These are phyloP conservation scores for Equus quagga DNA, from an alignment of 2,113 vertebrate species.

Conservation along the genomic window DNA sequence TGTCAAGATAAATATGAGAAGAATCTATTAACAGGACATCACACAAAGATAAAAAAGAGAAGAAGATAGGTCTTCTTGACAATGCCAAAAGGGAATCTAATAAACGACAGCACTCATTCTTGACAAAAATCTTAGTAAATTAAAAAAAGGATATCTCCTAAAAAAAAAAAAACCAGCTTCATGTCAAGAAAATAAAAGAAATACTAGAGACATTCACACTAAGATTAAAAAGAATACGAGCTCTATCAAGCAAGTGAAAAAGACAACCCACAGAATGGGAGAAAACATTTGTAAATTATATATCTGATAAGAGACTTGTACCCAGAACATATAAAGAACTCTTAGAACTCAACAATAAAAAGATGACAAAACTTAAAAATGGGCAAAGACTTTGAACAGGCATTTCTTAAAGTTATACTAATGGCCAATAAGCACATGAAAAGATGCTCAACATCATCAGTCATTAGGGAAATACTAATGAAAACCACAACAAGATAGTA, in stretches of 20 bases:
- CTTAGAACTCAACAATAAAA: neutral
- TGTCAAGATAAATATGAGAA: neutral
- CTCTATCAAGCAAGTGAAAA: neutral
- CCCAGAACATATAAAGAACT: neutral
- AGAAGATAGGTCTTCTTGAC: neutral
- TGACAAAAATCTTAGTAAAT: conserved; percentile 19
- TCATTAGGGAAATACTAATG: conserved; percentile 34
- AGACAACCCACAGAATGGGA: neutral
- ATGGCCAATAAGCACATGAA: neutral
- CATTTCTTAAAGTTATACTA: conserved; percentile 10
- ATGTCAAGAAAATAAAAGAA: neutral
- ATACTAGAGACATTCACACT: neutral
- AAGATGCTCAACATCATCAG: neutral
- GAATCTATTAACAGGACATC: neutral
- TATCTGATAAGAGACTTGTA: neutral
- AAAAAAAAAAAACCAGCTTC: conserved; percentile 10
- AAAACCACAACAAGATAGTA: conserved; percentile 27
- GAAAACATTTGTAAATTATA: conserved; percentile 18
- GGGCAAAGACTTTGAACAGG: neutral
- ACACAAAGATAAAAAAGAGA: neutral
- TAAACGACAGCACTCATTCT: neutral
- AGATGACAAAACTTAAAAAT: neutral
- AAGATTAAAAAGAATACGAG: neutral
- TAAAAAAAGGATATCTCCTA: neutral
- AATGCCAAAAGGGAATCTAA: neutral